Evolutionary conservation across 2,888 invertebrate genomes (phyloP), one percentile per base, ranked within the genome.

Genomic region (Hypena proboscidalis): DNA sequence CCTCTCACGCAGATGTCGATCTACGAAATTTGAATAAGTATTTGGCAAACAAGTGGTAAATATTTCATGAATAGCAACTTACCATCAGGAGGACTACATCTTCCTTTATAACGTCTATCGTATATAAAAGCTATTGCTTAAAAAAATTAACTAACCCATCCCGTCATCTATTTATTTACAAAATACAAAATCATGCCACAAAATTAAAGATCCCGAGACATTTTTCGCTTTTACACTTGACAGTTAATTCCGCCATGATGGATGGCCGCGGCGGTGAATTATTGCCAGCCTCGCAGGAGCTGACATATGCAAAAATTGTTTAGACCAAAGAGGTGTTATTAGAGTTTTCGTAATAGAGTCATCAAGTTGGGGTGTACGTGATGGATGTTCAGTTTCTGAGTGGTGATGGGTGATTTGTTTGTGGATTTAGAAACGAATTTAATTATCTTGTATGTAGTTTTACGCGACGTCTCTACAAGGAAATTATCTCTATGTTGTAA

Each of bases 261-360:
- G 86, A 90, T 90, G 68, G 78, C 77, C 74, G 75, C 65, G 70
- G 69, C 65, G 66, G 67, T 88, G 85, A 90, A 77, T 80, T 85
- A 90, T 89, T 76, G 83, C 83, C 74, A 71, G 70, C 63, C 67
- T 73, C 80, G 58, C 61, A 56, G 52, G 75, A 71, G 83, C 86
- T 87, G 90, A 86, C 90, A 86, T 86, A 90, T 90, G 90, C 90
- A 90, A 90, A 90, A 90, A 89, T 85, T 89, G 88, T 88, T 84
- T 88, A 74, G 82, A 86, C 85, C 80, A 85, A 77, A 80, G 79
- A 83, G 85, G 83, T 84, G 76, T 76, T 75, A 81, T 83, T 80
- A 78, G 72, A 64, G 55, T 74, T 70, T 54, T 62, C 46, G 75
- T 82, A 83, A 85, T 83, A 78, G 79, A 80, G 74, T 79, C 75